Percentiles rank a stretch among this genome's conserved stretches.
Evolutionary conservation across 30 jellyfish, hydroid and myxozoan species (phyloP).

Genomic region (Pelagia noctiluca): DNA sequence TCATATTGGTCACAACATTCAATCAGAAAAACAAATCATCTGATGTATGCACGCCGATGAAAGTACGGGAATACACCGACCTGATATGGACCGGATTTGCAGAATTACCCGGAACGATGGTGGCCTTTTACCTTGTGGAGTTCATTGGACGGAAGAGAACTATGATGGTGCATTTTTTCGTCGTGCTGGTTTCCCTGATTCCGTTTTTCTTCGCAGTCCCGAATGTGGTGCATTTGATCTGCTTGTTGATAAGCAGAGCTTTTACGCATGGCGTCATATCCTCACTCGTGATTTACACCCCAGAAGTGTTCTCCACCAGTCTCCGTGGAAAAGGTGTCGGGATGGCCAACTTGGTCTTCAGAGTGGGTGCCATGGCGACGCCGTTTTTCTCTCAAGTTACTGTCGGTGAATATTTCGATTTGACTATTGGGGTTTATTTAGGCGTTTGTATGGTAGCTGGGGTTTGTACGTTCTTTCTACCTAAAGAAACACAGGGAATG

Average conservation of each 20-base stretch:
- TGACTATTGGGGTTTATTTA: slow-evolving; percentile 46
- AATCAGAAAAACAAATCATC: slow-evolving; percentile 8
- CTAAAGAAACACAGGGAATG: slow-evolving; percentile 68
- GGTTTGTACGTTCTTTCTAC: slow-evolving; percentile 40
- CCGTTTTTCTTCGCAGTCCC: slow-evolving; percentile 57
- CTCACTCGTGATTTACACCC: slow-evolving; percentile 68
- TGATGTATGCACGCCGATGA: slow-evolving; percentile 22
- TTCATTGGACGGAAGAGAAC: slow-evolving; percentile 60
- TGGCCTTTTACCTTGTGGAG: slow-evolving; percentile 64
- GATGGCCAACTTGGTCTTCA: slow-evolving; percentile 50
- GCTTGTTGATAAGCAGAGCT: slow-evolving; percentile 59
- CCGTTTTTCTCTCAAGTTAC: slow-evolving; percentile 72
- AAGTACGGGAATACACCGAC: slow-evolving; percentile 26
- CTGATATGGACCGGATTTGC: slow-evolving; percentile 75
- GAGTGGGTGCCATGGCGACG: slow-evolving; percentile 70
- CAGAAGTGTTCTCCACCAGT: slow-evolving; percentile 79
- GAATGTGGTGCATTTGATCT: background rate
- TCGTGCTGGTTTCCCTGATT: slow-evolving; percentile 35
- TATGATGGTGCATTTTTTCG: slow-evolving; percentile 13
- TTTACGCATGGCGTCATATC: slow-evolving; percentile 63
- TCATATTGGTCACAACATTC: slow-evolving; percentile 53
- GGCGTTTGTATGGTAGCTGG: slow-evolving; percentile 51
- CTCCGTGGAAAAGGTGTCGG: slow-evolving; percentile 78
- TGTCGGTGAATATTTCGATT: slow-evolving; percentile 25
- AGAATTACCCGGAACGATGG: slow-evolving; percentile 61